A percentile compares a stretch with the other conserved stretches of the same genome.
Conservation (phyloP, 2,113 vertebrate species). For the Mesoclemmys tuberculata region DNA sequence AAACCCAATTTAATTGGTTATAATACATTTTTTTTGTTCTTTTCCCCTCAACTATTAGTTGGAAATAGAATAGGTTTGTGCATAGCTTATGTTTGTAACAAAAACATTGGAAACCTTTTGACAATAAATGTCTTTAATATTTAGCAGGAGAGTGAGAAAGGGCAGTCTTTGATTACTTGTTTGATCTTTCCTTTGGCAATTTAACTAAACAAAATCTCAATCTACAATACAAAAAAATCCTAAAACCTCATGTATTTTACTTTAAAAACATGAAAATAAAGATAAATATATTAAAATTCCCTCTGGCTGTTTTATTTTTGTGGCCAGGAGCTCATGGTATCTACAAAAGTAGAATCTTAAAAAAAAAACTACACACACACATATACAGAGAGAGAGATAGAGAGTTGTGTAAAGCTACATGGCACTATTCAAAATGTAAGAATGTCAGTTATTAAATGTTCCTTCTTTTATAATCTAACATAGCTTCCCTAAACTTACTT, state of each 20-base stretch:
- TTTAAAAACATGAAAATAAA: background rate
- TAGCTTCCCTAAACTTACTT: background rate
- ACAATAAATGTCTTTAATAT: background rate
- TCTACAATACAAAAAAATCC: no score
- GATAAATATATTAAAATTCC: background rate
- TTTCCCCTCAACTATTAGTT: background rate
- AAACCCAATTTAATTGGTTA: background rate
- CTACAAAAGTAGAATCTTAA: no score
- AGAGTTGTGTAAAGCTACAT: background rate
- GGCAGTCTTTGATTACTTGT: background rate
- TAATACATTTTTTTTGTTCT: background rate
- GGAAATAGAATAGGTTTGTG: background rate
- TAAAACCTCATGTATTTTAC: no score
- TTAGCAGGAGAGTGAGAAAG: background rate
- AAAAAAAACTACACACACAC: background rate
- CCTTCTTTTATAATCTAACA: background rate
- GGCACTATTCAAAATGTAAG: background rate
- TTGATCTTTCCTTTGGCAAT: background rate
- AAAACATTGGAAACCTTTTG: background rate
- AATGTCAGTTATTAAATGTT: background rate
- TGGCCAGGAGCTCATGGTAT: no score
- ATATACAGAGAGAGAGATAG: background rate
- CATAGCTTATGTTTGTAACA: background rate
- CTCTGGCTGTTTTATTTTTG: background rate
- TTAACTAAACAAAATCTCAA: background rate